A percentile compares a stretch with the other conserved stretches of the same genome.
Conservation (phyloP, 2,888 invertebrate species). For the Melanostoma scalare region DNA sequence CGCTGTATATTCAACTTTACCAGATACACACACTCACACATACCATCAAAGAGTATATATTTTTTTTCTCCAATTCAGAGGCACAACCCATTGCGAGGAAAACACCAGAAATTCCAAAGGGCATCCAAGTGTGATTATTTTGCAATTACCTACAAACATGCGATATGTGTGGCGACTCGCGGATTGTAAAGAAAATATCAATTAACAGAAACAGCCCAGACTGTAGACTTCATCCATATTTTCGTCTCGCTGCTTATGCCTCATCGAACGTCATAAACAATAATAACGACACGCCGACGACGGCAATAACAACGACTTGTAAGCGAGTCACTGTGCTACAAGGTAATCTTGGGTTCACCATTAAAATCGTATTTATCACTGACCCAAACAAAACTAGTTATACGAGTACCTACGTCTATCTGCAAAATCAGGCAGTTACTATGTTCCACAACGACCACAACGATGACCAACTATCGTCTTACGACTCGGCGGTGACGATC, state of each 20-base stretch:
- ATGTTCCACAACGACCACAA: not conserved
- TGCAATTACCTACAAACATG: slow-evolving; percentile 37
- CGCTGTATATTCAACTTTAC: not conserved
- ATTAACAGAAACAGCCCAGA: not conserved
- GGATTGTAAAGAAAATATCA: not conserved
- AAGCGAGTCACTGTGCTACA: slow-evolving; percentile 45
- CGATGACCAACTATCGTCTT: slow-evolving; percentile 9
- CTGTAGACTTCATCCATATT: not conserved
- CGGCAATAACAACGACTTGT: not conserved
- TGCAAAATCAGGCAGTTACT: not conserved
- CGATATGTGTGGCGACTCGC: slow-evolving; percentile 33
- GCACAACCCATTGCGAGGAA: not conserved
- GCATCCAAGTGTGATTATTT: slow-evolving; percentile 50
- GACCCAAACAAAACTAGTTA: slow-evolving; percentile 35
- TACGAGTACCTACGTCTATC: slow-evolving; percentile 29
- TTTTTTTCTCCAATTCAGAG: no score
- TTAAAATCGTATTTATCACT: not conserved
- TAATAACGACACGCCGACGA: not conserved
- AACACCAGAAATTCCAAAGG: slow-evolving; percentile 19
- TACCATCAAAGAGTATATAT: not conserved
- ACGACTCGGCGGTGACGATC: not conserved
- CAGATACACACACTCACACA: not conserved
- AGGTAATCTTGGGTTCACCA: slow-evolving; percentile 46
- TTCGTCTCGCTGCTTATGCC: not conserved
- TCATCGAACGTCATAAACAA: slow-evolving; percentile 11